A percentile compares a stretch with the other conserved stretches of the same genome.
Conservation (phyloP, 2,797 vertebrate genomes). For the Macrochelys suwanniensis region DNA sequence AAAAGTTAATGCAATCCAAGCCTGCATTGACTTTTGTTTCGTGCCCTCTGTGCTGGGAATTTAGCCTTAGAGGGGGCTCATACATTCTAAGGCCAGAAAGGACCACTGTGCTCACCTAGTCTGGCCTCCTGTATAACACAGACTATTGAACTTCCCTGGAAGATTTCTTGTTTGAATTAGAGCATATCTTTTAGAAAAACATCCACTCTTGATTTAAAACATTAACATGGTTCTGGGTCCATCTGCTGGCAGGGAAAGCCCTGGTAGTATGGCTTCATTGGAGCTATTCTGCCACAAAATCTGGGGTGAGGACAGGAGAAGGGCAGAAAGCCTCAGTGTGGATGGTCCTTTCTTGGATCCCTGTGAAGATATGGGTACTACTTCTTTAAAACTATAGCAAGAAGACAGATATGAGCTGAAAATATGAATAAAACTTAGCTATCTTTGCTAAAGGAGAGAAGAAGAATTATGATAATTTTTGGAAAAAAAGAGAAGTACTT, state of each 20-base stretch:
- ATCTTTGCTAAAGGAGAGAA: background rate
- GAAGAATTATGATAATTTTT: background rate
- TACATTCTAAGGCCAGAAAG: background rate
- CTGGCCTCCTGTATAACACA: background rate
- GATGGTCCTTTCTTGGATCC: background rate
- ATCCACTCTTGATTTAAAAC: background rate
- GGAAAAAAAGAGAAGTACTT: background rate
- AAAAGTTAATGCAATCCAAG: background rate
- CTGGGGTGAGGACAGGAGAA: background rate
- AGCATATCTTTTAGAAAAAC: background rate
- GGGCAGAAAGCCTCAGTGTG: accelerated
- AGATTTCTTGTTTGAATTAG: background rate
- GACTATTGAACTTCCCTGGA: background rate
- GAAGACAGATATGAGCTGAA: accelerated
- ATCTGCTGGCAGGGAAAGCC: background rate
- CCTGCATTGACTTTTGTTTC: background rate
- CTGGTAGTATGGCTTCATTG: accelerated
- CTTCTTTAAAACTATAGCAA: background rate
- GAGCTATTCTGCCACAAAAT: background rate
- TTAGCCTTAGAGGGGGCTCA: background rate
- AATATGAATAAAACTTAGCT: background rate
- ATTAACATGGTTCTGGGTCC: background rate
- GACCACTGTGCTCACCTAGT: background rate
- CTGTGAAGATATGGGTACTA: background rate
- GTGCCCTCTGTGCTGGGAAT: background rate